Evolutionary conservation across 1,140 invertebrate species (phyloP), one percentile per base, ranked within the genome.

Genomic region (Habropoda laboriosa): DNA sequence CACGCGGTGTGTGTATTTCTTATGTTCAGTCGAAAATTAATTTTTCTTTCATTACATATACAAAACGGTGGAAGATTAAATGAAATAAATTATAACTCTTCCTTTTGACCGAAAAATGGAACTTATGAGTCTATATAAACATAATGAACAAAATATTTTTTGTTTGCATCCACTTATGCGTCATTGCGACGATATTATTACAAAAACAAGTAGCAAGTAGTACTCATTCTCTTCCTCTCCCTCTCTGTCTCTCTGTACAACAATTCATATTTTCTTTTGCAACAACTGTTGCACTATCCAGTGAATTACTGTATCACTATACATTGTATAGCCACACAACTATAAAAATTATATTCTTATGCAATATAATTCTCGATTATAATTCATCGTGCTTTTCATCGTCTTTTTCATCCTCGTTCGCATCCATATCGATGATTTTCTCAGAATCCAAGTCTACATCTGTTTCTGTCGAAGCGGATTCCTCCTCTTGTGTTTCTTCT

Each of bases 371-470:
- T 47, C n/a, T 68, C 24, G 12, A 49, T 45, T 91, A 93, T 4
- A 93, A 81, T 63, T 93, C 93, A 32, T 92, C 92, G 57, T 93
- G 92, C 7, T 89, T 86, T 6, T 82, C 73, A 5, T 90, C 71
- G 0, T 90, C 86, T 4, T 91, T 83, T 1, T 91, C 67, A 42
- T 93, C 93, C 2, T 94, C 92, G 47, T 94, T 93, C 82, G 88
- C 93, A 7, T 94, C 93, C 57, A 94, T 93, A 74, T 93, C 92
- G 18, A 93, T 92, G 5, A 88, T 86, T 49, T 94, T 89, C 66
- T 95, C 91, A 0, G 93, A 88, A 68, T 92, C 87, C 63, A 97
- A 96, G 85, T 97, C 95, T 32, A 82, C 80, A 21, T 92, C 88
- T 16, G 90, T 90, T 30, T 90, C 90, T 40, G 78, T 82, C 16